Evolutionary conservation across 1,140 invertebrate species (phyloP).

Genomic region (Diorhabda carinulata): DNA sequence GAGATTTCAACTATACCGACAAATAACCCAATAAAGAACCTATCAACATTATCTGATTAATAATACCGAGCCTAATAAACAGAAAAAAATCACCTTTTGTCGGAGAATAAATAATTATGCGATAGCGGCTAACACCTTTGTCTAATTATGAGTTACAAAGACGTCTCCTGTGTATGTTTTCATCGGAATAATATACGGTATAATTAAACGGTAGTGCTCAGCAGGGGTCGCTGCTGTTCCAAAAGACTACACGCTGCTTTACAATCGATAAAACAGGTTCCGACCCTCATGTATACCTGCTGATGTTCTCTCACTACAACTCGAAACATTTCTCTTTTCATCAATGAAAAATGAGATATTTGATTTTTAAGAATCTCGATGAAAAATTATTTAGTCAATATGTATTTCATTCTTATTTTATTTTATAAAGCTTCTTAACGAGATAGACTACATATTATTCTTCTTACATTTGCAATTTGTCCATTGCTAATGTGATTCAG

Average conservation of each 20-base stretch:
- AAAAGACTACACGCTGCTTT: not conserved
- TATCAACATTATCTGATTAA: not conserved
- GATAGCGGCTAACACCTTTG: not conserved
- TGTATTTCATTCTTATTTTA: too few species aligned
- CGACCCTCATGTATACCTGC: not conserved
- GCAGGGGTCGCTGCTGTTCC: not conserved
- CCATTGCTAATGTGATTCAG: too few species aligned
- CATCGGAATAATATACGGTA: not conserved
- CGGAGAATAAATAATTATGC: slow-evolving; percentile 2
- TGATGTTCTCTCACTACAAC: not conserved
- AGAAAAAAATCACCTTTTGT: not conserved
- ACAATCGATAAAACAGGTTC: slow-evolving; percentile 2
- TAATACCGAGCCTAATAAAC: not conserved
- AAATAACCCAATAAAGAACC: slow-evolving; percentile 2
- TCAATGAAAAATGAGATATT: too few species aligned
- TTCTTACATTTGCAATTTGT: too few species aligned
- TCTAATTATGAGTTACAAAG: slow-evolving; percentile 3
- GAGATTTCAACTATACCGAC: not conserved
- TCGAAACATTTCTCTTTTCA: too few species aligned
- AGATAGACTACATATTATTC: too few species aligned
- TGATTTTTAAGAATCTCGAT: too few species aligned
- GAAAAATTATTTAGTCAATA: too few species aligned
- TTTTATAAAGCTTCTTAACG: too few species aligned
- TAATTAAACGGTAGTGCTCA: slow-evolving; percentile 2
- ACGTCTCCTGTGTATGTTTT: slow-evolving; percentile 2